Conservation (phyloP, 2,888 invertebrate species). For the Epinotia nisella region DNA sequence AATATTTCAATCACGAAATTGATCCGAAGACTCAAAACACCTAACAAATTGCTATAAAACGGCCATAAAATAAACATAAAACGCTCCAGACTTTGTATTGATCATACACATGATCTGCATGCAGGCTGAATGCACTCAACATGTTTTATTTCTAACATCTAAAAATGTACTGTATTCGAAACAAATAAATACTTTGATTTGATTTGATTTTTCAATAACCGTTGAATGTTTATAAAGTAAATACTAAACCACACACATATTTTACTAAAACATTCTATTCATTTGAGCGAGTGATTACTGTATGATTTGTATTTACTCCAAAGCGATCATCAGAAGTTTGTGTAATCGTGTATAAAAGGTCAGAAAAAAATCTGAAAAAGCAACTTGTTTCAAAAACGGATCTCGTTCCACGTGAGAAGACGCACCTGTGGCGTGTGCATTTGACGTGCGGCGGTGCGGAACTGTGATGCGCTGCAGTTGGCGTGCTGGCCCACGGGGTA, state of each 20-base stretch:
- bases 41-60: slow-evolving; percentile 37
- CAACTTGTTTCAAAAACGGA: no score
- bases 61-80: slow-evolving; percentile 22
- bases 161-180: no score
- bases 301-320: no score
- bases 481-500: slow-evolving; percentile 95
- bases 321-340: no score
- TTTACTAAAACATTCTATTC: neutral
- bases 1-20: slow-evolving; percentile 18
- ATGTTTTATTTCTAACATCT: no score
- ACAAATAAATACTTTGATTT: no score
- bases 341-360: no score
- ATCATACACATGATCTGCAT: slow-evolving; percentile 18
- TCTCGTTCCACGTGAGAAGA: neutral
- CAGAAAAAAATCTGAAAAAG: no score
- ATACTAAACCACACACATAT: neutral
- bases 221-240: slow-evolving; percentile 17
- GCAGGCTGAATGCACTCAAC: no score
- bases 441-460: slow-evolving; percentile 90
- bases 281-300: no score
- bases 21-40: slow-evolving; percentile 19
- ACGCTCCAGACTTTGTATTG: slow-evolving; percentile 22
- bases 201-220: no score
- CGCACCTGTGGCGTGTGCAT: slow-evolving; percentile 89
- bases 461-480: slow-evolving; percentile 96